Percentiles rank a stretch among this genome's conserved stretches.
Conservation (phyloP, 2,888 invertebrate genomes). For the Ligdia adustata region DNA sequence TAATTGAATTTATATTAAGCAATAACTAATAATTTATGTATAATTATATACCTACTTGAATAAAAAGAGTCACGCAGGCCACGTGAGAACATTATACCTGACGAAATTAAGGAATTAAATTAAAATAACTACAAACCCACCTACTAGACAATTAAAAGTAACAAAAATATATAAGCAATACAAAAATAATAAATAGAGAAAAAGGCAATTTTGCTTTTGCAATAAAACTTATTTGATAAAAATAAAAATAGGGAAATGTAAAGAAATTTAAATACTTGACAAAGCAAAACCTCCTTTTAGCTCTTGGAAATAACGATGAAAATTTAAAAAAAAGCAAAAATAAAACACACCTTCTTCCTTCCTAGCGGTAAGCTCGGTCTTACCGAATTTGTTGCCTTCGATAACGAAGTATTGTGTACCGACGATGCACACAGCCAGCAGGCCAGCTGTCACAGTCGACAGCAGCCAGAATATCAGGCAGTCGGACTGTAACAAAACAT, state of each 20-base stretch:
- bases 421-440: conserved; percentile 85
- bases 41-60: conserved; percentile 11
- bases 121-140: too few relatives aligned
- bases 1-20: too few relatives aligned
- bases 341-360: conserved; percentile 78
- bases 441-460: conserved; percentile 86
- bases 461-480: conserved; percentile 86
- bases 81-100: conserved; percentile 5
- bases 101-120: too few relatives aligned
- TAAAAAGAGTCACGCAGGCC: conserved; percentile 6
- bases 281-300: conserved; percentile 15
- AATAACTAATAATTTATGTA: too few relatives aligned
- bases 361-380: conserved; percentile 67
- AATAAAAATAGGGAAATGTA: background rate
- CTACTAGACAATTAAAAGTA: too few relatives aligned
- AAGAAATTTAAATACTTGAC: background rate
- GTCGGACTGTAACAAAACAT: conserved; percentile 80
- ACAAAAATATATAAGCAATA: background rate
- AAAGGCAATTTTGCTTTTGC: conserved; percentile 18
- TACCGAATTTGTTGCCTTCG: conserved; percentile 87
- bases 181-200: background rate
- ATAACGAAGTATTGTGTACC: conserved; percentile 88
- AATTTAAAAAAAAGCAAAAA: conserved; percentile 50
- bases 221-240: background rate
- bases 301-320: conserved; percentile 14